Conservation (phyloP, 2,888 invertebrate species). For the Siphlonurus alternatus region DNA sequence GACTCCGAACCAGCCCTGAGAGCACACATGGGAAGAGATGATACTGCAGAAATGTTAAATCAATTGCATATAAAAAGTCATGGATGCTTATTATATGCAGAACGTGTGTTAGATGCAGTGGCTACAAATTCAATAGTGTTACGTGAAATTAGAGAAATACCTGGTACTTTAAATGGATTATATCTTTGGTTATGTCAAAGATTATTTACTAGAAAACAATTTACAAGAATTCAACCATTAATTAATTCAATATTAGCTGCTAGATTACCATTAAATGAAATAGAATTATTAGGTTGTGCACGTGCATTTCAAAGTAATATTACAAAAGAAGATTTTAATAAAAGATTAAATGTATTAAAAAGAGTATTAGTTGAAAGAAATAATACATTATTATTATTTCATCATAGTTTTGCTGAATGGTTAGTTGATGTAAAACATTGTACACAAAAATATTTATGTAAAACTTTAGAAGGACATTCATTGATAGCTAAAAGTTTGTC, state of each 20-base stretch:
- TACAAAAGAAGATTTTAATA: conserved; percentile 61
- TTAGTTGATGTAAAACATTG: conserved; percentile 94
- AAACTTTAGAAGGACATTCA: conserved; percentile 72
- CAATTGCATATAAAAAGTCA: conserved; percentile 92
- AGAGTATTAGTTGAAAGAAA: conserved; percentile 34
- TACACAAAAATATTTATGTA: conserved; percentile 83
- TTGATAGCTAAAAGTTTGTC: conserved; percentile 59
- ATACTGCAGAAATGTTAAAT: conserved; percentile 88
- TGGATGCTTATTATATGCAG: conserved; percentile 75
- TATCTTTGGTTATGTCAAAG: conserved; percentile 91
- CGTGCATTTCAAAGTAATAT: conserved; percentile 28
- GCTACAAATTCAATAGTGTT: conserved; percentile 84
- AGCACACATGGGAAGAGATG: conserved; percentile 75
- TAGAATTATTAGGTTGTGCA: neutral
- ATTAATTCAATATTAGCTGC: conserved; percentile 78
- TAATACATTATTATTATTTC: conserved; percentile 46
- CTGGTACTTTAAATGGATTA: conserved; percentile 85
- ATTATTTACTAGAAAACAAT: conserved; percentile 75
- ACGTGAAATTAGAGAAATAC: conserved; percentile 81
- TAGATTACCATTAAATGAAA: conserved; percentile 50
- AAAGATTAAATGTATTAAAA: conserved; percentile 55
- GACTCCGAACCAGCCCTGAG: conserved; percentile 78
- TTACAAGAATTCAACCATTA: conserved; percentile 64
- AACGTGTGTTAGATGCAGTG: conserved; percentile 80
- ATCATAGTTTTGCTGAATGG: conserved; percentile 92